Conservation (phyloP, 2,797 vertebrate genomes). For the Crenuchus spilurus region DNA sequence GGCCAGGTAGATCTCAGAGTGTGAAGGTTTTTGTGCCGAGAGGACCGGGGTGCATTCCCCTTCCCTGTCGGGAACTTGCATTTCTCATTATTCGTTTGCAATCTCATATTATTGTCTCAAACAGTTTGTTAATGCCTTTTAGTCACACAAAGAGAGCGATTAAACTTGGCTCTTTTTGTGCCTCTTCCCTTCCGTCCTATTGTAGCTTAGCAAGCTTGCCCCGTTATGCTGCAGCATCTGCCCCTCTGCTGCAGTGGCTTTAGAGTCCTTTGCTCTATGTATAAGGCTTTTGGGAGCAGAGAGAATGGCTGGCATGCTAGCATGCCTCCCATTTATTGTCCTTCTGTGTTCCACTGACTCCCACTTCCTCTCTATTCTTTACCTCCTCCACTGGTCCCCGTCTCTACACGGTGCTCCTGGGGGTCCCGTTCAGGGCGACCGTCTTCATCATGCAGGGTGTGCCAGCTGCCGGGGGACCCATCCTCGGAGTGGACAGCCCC, state of each 20-base stretch:
- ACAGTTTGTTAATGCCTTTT: slow-evolving; percentile 54
- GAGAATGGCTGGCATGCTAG: slow-evolving; percentile 43
- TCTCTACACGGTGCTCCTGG: slow-evolving; percentile 88
- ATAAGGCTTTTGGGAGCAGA: slow-evolving; percentile 55
- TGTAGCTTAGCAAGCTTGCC: slow-evolving; percentile 41
- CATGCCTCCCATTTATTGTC: slow-evolving; percentile 43
- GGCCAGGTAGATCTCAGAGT: slow-evolving; percentile 34
- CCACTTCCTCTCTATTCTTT: slow-evolving; percentile 50
- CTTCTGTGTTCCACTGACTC: slow-evolving; percentile 65
- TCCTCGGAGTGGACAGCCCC: slow-evolving; percentile 86
- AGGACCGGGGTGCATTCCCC: slow-evolving; percentile 5
- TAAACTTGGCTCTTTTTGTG: slow-evolving; percentile 42
- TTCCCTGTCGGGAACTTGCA: slow-evolving; percentile 22
- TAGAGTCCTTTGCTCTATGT: slow-evolving; percentile 42
- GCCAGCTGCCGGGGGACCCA: slow-evolving; percentile 81
- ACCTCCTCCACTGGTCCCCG: slow-evolving; percentile 41
- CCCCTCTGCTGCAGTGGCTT: slow-evolving; percentile 41
- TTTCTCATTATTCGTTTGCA: slow-evolving; percentile 17
- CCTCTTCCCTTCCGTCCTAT: slow-evolving; percentile 58
- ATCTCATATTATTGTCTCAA: slow-evolving; percentile 51
- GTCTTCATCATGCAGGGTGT: slow-evolving; percentile 89
- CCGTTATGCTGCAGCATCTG: slow-evolving; percentile 26
- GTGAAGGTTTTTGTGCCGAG: slow-evolving; percentile 42
- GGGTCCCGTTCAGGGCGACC: slow-evolving; percentile 92
- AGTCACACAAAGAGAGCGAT: slow-evolving; percentile 56